phyloP scores from a whole-genome alignment of 2,888 invertebrate genomes.

The Pseudococcus jackbeardsleyi region DNA sequence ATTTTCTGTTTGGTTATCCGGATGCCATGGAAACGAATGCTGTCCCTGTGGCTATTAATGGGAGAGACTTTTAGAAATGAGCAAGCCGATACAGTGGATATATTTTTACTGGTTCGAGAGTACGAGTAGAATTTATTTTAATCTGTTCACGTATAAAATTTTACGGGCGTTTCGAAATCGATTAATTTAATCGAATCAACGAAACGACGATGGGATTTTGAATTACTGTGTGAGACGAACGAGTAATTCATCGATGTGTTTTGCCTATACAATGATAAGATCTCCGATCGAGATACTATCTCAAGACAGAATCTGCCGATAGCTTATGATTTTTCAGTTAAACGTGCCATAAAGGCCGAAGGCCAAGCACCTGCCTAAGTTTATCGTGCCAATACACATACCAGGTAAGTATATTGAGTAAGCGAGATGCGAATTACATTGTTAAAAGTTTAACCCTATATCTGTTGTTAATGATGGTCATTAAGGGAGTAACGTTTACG shows the following conservation, averaged over 20 bases:
- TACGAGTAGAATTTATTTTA: conserved; percentile 21
- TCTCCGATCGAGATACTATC: neutral
- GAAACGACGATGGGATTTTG: neutral
- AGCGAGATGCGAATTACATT: conserved; percentile 45
- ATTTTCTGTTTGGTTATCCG: conserved; percentile 25
- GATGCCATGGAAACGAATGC: conserved; percentile 47
- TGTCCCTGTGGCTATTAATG: conserved; percentile 41
- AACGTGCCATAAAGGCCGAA: neutral
- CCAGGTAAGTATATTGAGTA: neutral
- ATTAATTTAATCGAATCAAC: conserved; percentile 30
- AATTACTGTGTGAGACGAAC: neutral
- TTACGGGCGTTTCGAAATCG: conserved; percentile 29
- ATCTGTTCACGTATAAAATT: conserved; percentile 41
- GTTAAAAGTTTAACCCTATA: conserved; percentile 56
- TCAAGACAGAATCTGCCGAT: neutral
- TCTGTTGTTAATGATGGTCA: conserved; percentile 61
- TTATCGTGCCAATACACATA: neutral
- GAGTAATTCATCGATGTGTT: no score
- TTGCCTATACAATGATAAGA: neutral
- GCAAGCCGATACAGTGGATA: conserved; percentile 3
- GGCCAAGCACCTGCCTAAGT: conserved; percentile 12
- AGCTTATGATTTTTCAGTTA: neutral
- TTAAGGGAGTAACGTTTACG: conserved; percentile 57
- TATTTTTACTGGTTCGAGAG: neutral
- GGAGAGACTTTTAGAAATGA: conserved; percentile 9